A percentile compares a stretch with the other conserved stretches of the same genome.
phyloP scores from a whole-genome alignment of 2,797 vertebrate genomes.

The Mormyrops boulengeri region DNA sequence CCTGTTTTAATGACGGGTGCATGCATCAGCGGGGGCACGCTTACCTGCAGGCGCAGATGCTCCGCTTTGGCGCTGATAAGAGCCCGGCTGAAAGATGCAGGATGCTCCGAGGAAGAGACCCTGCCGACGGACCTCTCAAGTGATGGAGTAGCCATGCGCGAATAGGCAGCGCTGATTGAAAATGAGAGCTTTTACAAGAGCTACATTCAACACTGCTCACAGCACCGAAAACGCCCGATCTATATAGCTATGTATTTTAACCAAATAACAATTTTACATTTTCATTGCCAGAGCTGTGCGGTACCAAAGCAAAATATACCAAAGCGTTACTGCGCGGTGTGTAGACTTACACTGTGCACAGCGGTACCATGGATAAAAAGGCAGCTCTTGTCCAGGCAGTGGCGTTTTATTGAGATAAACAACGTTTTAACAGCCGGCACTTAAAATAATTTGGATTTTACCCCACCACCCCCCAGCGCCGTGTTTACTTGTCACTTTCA shows the following conservation, averaged over 20 bases:
- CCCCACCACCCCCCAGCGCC: not conserved
- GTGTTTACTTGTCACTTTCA: constrained; percentile 7
- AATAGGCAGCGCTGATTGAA: constrained; percentile 19
- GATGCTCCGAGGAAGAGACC: constrained; percentile 31
- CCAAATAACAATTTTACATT: not conserved
- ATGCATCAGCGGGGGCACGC: not conserved
- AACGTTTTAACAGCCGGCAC: not conserved
- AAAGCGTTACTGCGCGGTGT: not conserved
- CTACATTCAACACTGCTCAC: not conserved
- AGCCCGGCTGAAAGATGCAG: constrained; percentile 24
- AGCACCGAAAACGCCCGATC: not conserved
- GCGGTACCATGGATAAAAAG: not conserved
- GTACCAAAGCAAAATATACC: not conserved
- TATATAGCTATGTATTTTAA: not conserved
- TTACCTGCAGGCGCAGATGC: constrained; percentile 37
- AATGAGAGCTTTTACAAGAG: constrained; percentile 11
- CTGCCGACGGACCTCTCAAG: constrained; percentile 25
- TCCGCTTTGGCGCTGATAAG: constrained; percentile 24
- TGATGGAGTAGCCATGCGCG: constrained; percentile 34
- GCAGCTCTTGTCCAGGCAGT: not conserved
- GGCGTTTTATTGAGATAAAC: constrained; percentile 3
- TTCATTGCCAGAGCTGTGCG: not conserved
- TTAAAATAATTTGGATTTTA: constrained; percentile 4
- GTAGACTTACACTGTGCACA: not conserved
- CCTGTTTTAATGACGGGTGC: not conserved